Percentiles rank a stretch among this genome's conserved stretches.
Evolutionary conservation across 1,140 invertebrate species (phyloP).

Genomic region (Pomacea maculata): DNA sequence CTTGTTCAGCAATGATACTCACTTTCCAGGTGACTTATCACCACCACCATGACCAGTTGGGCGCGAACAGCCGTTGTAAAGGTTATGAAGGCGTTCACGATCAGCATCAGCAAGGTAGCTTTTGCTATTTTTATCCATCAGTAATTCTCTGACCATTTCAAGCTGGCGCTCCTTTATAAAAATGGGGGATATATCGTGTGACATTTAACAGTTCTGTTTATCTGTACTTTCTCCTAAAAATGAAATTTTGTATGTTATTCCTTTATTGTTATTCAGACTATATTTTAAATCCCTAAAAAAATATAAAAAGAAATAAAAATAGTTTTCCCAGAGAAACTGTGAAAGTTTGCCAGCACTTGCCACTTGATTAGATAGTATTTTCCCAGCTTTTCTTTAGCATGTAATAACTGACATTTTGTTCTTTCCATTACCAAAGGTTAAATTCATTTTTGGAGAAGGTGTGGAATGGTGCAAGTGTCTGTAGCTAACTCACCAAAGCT

Average conservation of each 20-base stretch:
- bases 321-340: too few relatives aligned
- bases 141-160: constrained; percentile 75
- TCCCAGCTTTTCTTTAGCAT: too few relatives aligned
- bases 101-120: constrained; percentile 82
- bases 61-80: constrained; percentile 68
- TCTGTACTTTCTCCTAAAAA: neutral
- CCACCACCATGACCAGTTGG: constrained; percentile 10
- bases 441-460: neutral
- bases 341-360: too few relatives aligned
- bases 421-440: neutral
- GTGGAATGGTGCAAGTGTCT: too few relatives aligned
- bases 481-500: constrained; percentile 67
- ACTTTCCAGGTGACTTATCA: constrained; percentile 32
- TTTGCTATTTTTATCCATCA: constrained; percentile 62
- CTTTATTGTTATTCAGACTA: neutral
- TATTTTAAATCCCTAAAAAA: too few relatives aligned
- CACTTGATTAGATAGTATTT: too few relatives aligned
- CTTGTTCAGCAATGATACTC: neutral
- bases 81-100: constrained; percentile 80
- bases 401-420: neutral
- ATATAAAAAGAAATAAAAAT: too few relatives aligned
- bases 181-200: constrained; percentile 14
- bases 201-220: constrained; percentile 3
- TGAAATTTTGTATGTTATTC: neutral
- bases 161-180: constrained; percentile 77